Base-by-base conservation (phyloP, 2,888 invertebrate species). In the Lottia gigantea region DNA sequence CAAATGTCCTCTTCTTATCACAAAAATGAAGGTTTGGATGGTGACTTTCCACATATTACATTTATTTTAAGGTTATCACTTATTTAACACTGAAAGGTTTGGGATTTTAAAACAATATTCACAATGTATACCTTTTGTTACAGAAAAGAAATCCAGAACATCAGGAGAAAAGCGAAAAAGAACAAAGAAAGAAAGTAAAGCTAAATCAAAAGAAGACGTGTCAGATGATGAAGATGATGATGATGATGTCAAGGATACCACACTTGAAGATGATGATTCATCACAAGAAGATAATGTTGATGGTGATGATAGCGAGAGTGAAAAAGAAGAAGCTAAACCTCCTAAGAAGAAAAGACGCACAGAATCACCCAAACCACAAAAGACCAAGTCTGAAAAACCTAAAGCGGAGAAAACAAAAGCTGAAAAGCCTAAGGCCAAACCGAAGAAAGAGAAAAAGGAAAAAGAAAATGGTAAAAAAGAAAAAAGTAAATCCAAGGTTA, bases 121-220 rank as follows among this genome's bases (percentile, higher is more conserved):
- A 31, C 31, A 4, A 31, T 31, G 31, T 31, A 2, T 31, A 4
- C 40, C 1, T 11, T 40, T 40, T 40, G 8, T 40, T 40, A 40
- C 6, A 40, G 55, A 80, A 76, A 77, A 74, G 74, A 78, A 75
- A 68, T 69, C 68, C 71, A 68, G 74, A 40, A 40, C 40, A 40
- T 40, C 40, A 75, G 65, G 68, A 68, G 55, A 72, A 75, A 67
- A 31, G 72, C 11, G 78, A 75, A 63, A 81, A 82, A 70, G 76
- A 81, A 26, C 78, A 75, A 68, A 77, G 72, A 46, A 75, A 81
- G 72, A 75, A 77, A 68, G 68, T 73, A 31, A 73, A 86, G 25
- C 88, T 88, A 79, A 79, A 23, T 76, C 77, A 12, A 79, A 79
- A n/a, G 79, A 78, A 31, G 71, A 77, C 15, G 75, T 74, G n/a